Base-by-base conservation (phyloP, 2,797 vertebrate species). In the Melanotaenia maccullochi region DNA sequence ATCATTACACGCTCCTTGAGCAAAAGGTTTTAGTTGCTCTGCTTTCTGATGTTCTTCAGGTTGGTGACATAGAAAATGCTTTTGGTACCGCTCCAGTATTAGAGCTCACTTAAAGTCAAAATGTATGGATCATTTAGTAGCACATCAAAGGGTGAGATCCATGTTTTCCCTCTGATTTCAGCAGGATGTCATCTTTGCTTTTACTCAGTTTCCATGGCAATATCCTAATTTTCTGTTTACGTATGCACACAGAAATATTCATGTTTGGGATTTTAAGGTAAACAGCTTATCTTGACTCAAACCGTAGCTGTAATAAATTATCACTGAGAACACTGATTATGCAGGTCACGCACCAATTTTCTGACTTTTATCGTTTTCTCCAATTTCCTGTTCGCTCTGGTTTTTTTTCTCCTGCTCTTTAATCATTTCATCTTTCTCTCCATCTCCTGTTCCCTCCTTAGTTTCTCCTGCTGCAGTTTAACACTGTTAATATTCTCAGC, bases 231-330 rank as follows among this genome's bases (percentile, higher is more conserved):
- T 85, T 81, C 67, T 75, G 70, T 84, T 82, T 85, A 70, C 38
- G 44, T 78, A 75, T 79, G 65, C 79, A 81, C 62, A 58, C 52
- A n/a, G 56, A 71, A 77, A 82, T 84, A 72, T 76, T 85, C 66
- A 56, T 82, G 72, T 80, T 87, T 79, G 72, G 81, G 86, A 82
- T 87, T 86, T 87, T 65, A 73, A 82, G 71, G 76, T 87, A 87
- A 91, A 85, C 83, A 73, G 87, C 83, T 90, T 88, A 87, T 82
- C 78, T 65, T 55, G 76, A 82, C 79, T 85, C 70, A 62, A 54
- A 72, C 69, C 4, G 57, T 69, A 62, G 68, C 82, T 33, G 61
- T 79, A 66, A 76, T 76, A 85, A 84, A 75, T 84, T 71, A 72
- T 79, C 57, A 70, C 68, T 49, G 64, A 79, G 71, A 76, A 79